Evolutionary conservation across 2,113 vertebrate genomes (phyloP), one percentile per base, ranked within the genome.

Genomic region (Corythaixoides concolor): DNA sequence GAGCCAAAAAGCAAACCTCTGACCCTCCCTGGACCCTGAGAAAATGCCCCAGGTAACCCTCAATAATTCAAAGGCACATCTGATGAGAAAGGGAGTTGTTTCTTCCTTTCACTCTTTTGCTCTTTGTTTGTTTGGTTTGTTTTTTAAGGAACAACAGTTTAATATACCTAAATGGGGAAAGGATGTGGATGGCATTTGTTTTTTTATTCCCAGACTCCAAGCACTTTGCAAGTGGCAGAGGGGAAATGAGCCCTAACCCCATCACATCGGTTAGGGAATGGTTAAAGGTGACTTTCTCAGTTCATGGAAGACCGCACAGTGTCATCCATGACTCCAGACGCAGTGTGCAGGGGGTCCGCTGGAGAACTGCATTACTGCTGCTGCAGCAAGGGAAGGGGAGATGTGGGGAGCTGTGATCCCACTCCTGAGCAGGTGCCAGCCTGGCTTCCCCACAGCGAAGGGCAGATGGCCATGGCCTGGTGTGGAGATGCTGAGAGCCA

Each of bases 391-490:
- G 60, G 56, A 70, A 60, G 33, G 45, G 64, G 39, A 52, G 47
- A 17, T 0, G 1, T 8, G 17, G 60, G 23, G 5, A 75, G 80
- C 50, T 5, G 21, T 8, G 50, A 60, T 6, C 22, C 16, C 0
- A 1, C 30, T 62, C 47, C 76, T 2, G 3, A 77, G 78, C 67
- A 49, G 47, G 20, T 4, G 3, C 15, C 58, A 30, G n/a, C 60
- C 76, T 56, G 55, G 32, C 13, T 15, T 58, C 13, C 58, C 68
- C 0, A 1, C 19, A 50, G 35, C 3, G 0, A 22, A 56, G n/a
- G 49, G 32, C 18, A 20, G 27, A 4, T 0, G 9, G 63, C 23
- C 39, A 16, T 0, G 0, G 73, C 16, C 39, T 2, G 0, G 23
- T 30, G n/a, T 0, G 5, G 50, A 0, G 7, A 37, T 67, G 62